Base-by-base conservation (phyloP, 1,140 invertebrate genomes). In the Colletes latitarsis region DNA sequence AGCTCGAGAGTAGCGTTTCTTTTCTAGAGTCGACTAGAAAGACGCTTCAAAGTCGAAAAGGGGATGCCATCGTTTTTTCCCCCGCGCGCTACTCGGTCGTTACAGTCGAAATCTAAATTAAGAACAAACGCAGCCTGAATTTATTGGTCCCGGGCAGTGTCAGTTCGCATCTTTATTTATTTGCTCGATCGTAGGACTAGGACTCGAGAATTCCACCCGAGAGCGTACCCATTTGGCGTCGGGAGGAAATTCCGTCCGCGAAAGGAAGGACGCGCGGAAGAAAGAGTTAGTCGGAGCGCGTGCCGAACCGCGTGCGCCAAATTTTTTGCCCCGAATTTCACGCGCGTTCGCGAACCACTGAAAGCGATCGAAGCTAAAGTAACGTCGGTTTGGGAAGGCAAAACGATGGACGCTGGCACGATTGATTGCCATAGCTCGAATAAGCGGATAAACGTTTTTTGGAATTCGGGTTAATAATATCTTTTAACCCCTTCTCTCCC, bases 101-200 rank as follows among this genome's bases (percentile, higher is more conserved):
- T 68, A 58, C 64, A 39, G 58, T 67, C 58, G 68, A 82, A 79
- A 67, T 87, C 88, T 90, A 90, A 89, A 89, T 89, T 88, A 86
- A 86, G 82, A 90, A 90, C 88, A 84, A 88, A 86, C 84, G 86
- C 82, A 69, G 73, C 70, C 69, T 70, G 81, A 83, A 90, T 90
- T 90, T 90, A 89, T 85, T 81, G 89, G 62, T 39, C 80, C 30
- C 30, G 30, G 30, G 30, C 30, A 30, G 81, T 78, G 81, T 83
- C 89, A 82, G 88, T 90, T 89, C 82, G 80, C 81, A 75, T 75
- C 55, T 69, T 76, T 76, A 79, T 80, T 81, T 82, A 68, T 82
- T 81, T 41, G 72, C 78, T 3, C 83, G 66, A 76, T 84, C 77
- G 71, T 52, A 62, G 69, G 69, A 57, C 77, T 87, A 77, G 83